Evolutionary conservation across 2,888 invertebrate genomes (phyloP).

Genomic region (Clitarchus hookeri): DNA sequence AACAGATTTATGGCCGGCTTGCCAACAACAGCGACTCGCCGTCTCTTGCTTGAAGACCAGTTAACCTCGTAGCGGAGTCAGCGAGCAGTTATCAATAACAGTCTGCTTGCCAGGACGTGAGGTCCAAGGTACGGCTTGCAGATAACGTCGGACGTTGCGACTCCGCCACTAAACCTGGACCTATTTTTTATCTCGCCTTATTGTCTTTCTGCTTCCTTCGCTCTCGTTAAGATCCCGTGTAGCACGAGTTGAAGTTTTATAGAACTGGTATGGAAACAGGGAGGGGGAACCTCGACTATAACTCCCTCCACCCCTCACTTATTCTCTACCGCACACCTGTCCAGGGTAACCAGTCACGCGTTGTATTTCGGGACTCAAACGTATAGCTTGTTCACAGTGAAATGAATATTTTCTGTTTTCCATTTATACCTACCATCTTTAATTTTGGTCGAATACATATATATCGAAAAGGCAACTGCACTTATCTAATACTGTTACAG

Average conservation of each 20-base stretch:
- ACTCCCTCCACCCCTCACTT: background rate
- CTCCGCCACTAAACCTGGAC: background rate
- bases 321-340: background rate
- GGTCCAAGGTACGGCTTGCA: background rate
- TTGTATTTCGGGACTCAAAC: background rate
- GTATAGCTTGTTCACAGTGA: too few relatives aligned
- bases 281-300: background rate
- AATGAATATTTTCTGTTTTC: too few relatives aligned
- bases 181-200: background rate
- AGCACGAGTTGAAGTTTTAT: slow-evolving; percentile 7
- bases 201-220: background rate
- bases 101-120: background rate
- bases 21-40: background rate
- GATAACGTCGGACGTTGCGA: background rate
- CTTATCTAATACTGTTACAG: too few relatives aligned
- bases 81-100: slow-evolving; percentile 6
- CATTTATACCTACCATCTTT: too few relatives aligned
- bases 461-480: too few relatives aligned
- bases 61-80: background rate
- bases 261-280: background rate
- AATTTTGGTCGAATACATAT: too few relatives aligned
- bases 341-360: background rate
- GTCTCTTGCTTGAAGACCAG: background rate
- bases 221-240: background rate
- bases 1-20: background rate